Conservation (phyloP, 2,888 invertebrate genomes). For the Sarcophaga carnaria region DNA sequence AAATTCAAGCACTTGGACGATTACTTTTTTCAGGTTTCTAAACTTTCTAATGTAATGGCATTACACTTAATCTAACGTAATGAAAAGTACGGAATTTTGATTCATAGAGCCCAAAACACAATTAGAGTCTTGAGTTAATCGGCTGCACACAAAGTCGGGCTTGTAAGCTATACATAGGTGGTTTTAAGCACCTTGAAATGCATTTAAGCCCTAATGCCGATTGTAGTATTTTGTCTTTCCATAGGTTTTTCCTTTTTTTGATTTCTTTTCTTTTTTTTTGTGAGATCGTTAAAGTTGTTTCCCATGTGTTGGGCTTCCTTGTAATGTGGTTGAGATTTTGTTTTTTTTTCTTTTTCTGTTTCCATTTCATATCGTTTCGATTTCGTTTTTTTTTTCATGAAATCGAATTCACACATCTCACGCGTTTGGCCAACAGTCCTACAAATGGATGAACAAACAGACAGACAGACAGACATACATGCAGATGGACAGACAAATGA, state of each 20-base stretch:
- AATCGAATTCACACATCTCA: slow-evolving; percentile 68
- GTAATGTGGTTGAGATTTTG: slow-evolving; percentile 62
- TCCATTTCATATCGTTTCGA: slow-evolving; percentile 54
- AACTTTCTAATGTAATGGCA: too few relatives aligned
- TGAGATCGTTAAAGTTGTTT: slow-evolving; percentile 58
- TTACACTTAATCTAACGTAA: too few relatives aligned
- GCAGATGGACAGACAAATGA: neutral
- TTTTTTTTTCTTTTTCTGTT: slow-evolving; percentile 53
- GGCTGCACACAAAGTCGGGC: too few relatives aligned
- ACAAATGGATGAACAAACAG: slow-evolving; percentile 33
- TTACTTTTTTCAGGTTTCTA: too few relatives aligned
- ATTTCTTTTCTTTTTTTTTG: slow-evolving; percentile 4
- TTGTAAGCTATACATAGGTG: too few relatives aligned
- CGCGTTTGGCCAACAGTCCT: slow-evolving; percentile 61
- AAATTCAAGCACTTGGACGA: too few relatives aligned
- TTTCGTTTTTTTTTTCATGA: slow-evolving; percentile 32
- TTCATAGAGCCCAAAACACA: too few relatives aligned
- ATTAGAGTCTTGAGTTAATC: too few relatives aligned
- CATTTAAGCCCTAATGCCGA: slow-evolving; percentile 18
- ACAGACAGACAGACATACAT: slow-evolving; percentile 30
- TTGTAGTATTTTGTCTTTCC: slow-evolving; percentile 21
- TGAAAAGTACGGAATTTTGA: too few relatives aligned
- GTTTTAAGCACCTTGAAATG: neutral
- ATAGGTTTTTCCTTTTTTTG: neutral
- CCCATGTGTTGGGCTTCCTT: slow-evolving; percentile 69